Percentiles rank a stretch among this genome's conserved stretches.
phyloP scores from a whole-genome alignment of 2,113 vertebrate species.

The Rallus limicola region DNA sequence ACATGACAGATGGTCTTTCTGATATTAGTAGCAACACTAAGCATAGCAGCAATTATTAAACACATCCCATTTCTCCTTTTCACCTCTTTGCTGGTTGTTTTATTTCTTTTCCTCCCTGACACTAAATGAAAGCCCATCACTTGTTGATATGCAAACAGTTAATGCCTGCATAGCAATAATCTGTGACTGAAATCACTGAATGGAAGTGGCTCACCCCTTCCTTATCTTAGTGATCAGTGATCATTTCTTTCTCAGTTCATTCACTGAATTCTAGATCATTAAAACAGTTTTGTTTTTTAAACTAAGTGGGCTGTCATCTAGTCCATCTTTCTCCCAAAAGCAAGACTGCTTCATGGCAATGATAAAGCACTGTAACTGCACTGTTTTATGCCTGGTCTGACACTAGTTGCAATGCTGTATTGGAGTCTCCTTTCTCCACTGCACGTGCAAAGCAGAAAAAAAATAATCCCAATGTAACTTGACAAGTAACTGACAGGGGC shows the following conservation, averaged over 20 bases:
- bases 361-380: neutral
- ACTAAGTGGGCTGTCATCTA: neutral
- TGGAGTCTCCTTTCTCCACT: neutral
- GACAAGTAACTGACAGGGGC: conserved; percentile 12
- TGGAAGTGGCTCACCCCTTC: neutral
- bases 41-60: neutral
- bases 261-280: neutral
- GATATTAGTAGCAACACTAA: neutral
- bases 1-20: neutral
- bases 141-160: neutral
- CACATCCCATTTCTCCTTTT: neutral
- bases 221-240: neutral
- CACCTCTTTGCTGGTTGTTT: neutral
- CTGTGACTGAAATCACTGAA: neutral
- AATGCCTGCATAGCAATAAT: neutral
- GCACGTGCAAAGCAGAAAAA: conserved; percentile 4
- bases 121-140: neutral
- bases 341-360: neutral
- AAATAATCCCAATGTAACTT: conserved; percentile 47
- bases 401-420: neutral
- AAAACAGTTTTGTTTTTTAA: neutral
- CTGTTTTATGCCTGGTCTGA: neutral
- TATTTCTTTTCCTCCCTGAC: neutral
- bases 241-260: neutral
- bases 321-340: neutral